phyloP scores from a whole-genome alignment of 2,797 vertebrate species.

The Leptoclinus maculatus region DNA sequence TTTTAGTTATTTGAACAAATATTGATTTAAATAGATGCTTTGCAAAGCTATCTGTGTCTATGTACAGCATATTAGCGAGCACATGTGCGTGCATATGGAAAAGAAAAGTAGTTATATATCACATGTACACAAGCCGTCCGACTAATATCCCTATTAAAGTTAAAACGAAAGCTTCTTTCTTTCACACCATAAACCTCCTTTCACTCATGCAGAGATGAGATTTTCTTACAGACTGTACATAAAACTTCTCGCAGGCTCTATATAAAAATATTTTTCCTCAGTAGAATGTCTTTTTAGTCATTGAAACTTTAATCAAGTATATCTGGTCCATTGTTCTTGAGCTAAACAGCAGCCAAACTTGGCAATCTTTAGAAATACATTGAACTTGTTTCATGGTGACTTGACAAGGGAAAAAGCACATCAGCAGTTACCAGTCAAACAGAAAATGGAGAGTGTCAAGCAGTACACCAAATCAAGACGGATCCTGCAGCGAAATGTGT shows the following conservation, averaged over 20 bases:
- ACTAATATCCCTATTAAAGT: background rate
- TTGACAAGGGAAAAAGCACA: slow-evolving; percentile 80
- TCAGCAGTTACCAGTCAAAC: slow-evolving; percentile 82
- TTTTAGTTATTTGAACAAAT: background rate
- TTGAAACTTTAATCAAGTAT: slow-evolving; percentile 67
- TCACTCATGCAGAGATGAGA: background rate
- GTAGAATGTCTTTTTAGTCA: slow-evolving; percentile 52
- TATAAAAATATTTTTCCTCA: slow-evolving; percentile 26
- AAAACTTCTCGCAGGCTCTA: slow-evolving; percentile 13
- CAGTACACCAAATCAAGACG: slow-evolving; percentile 81
- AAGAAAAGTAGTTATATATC: background rate
- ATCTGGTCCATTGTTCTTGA: slow-evolving; percentile 64
- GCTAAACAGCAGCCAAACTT: slow-evolving; percentile 65
- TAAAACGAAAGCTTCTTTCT: background rate
- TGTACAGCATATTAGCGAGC: background rate
- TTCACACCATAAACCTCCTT: slow-evolving; percentile 1
- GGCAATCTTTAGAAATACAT: slow-evolving; percentile 75
- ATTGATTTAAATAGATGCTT: background rate
- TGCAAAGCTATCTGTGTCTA: background rate
- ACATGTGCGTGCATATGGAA: background rate
- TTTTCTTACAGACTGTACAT: slow-evolving; percentile 18
- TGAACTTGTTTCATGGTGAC: slow-evolving; percentile 81
- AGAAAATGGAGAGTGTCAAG: slow-evolving; percentile 84
- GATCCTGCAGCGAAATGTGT: slow-evolving; percentile 81
- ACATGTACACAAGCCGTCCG: background rate